phyloP scores from a whole-genome alignment of 2,797 vertebrate species.

The Thalassophryne amazonica region DNA sequence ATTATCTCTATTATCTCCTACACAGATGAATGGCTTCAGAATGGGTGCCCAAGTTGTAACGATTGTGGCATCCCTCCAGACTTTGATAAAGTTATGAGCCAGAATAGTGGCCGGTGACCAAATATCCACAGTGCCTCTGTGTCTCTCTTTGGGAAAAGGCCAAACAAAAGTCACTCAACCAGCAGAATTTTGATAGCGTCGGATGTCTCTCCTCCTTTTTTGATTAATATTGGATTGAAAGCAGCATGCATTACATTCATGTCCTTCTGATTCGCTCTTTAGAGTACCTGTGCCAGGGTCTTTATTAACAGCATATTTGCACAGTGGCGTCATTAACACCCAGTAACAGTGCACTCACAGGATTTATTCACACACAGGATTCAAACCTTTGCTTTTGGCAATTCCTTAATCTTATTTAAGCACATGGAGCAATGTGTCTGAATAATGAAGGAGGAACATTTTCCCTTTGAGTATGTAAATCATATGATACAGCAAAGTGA shows the following conservation, averaged over 20 bases:
- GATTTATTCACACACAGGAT: constrained; percentile 18
- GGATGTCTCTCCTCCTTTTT: constrained; percentile 25
- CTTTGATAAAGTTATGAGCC: constrained; percentile 23
- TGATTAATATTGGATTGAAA: constrained; percentile 44
- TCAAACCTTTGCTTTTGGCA: constrained; percentile 7
- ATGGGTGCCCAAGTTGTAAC: constrained; percentile 35
- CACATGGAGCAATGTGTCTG: constrained; percentile 7
- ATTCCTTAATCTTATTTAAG: constrained; percentile 7
- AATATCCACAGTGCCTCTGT: constrained; percentile 23
- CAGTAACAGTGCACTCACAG: constrained; percentile 9
- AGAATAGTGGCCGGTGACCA: constrained; percentile 39
- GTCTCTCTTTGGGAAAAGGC: constrained; percentile 38
- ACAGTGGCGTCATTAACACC: constrained; percentile 22
- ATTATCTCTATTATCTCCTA: constrained; percentile 21
- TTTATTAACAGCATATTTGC: constrained; percentile 28
- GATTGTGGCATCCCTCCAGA: constrained; percentile 51
- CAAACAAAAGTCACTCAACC: constrained; percentile 33
- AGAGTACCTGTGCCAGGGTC: constrained; percentile 9
- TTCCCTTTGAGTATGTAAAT: background rate
- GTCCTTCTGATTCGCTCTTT: constrained; percentile 31
- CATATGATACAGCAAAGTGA: background rate
- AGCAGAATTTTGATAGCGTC: constrained; percentile 26
- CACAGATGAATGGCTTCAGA: constrained; percentile 39
- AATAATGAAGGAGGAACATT: constrained; percentile 1
- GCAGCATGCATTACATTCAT: constrained; percentile 15